These are phyloP conservation scores for Nineta flava DNA, from an alignment of 2,888 invertebrate genomes.

Conservation along the genomic window DNA sequence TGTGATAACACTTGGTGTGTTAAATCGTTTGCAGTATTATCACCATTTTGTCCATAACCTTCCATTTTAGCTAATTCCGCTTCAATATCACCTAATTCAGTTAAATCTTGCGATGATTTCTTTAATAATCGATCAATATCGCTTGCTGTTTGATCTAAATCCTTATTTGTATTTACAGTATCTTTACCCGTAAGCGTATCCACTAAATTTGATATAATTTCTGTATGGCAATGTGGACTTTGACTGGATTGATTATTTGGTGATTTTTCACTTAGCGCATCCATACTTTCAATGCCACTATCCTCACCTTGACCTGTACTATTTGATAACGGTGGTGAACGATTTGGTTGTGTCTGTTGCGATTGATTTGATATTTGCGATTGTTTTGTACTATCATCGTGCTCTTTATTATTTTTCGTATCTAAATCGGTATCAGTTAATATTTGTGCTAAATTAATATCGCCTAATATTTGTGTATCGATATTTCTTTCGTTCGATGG, in stretches of 20 bases:
- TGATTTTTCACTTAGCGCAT: slow-evolving; percentile 81
- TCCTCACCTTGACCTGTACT: slow-evolving; percentile 55
- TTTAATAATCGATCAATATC: not conserved
- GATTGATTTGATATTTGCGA: not conserved
- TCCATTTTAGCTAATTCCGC: slow-evolving; percentile 56
- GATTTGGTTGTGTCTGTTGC: slow-evolving; percentile 1
- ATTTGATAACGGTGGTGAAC: slow-evolving; percentile 21
- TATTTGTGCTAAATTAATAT: slow-evolving; percentile 5
- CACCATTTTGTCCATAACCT: slow-evolving; percentile 31
- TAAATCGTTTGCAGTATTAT: slow-evolving; percentile 10
- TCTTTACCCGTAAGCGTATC: slow-evolving; percentile 4
- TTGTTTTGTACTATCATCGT: not conserved
- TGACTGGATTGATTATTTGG: slow-evolving; percentile 75
- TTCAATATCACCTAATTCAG: slow-evolving; percentile 45
- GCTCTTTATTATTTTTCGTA: not conserved
- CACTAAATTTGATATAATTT: slow-evolving; percentile 19
- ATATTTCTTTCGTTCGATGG: not conserved
- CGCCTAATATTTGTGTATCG: not conserved
- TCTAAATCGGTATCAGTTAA: slow-evolving; percentile 1
- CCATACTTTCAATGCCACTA: slow-evolving; percentile 87
- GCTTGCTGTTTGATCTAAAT: not conserved
- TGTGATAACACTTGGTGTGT: not conserved
- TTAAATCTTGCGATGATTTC: not conserved
- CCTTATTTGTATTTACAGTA: not conserved
- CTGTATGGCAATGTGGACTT: slow-evolving; percentile 42